phyloP scores from a whole-genome alignment of 1,140 invertebrate genomes.

The Caerostris darwini region DNA sequence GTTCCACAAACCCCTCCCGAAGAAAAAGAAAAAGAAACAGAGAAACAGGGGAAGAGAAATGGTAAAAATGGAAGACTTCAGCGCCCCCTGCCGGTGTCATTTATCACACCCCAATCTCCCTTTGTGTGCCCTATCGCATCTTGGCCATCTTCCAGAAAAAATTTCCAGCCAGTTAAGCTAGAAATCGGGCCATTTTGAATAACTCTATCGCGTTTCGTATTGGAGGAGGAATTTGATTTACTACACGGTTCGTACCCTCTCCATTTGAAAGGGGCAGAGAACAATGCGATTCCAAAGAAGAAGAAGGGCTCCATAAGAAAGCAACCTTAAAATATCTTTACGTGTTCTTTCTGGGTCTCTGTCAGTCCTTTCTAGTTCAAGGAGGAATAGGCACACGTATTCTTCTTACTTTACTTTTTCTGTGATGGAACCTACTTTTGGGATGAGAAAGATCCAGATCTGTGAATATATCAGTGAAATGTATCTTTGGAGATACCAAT shows the following conservation, averaged over 20 bases:
- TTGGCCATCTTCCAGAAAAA: conserved; percentile 38
- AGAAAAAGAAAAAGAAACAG: not conserved
- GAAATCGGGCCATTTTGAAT: conserved; percentile 25
- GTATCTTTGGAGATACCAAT: too few species aligned
- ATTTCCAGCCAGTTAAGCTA: not conserved
- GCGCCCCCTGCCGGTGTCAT: not conserved
- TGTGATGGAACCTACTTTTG: too few species aligned
- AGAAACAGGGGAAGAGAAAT: not conserved
- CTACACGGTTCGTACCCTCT: not conserved
- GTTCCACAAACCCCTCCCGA: not conserved
- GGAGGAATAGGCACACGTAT: not conserved
- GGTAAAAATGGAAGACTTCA: not conserved
- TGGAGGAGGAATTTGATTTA: conserved; percentile 12
- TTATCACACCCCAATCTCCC: conserved; percentile 5
- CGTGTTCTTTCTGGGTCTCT: not conserved
- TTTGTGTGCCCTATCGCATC: not conserved
- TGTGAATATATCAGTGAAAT: too few species aligned
- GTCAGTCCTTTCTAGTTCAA: not conserved
- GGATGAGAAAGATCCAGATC: too few species aligned
- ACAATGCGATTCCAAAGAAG: not conserved
- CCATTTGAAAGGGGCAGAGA: not conserved
- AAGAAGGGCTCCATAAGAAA: not conserved
- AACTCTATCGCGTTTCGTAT: conserved; percentile 7
- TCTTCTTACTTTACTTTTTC: not conserved
- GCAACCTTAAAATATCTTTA: not conserved